Conservation (phyloP, 2,888 invertebrate species). For the Leptinotarsa juncta region DNA sequence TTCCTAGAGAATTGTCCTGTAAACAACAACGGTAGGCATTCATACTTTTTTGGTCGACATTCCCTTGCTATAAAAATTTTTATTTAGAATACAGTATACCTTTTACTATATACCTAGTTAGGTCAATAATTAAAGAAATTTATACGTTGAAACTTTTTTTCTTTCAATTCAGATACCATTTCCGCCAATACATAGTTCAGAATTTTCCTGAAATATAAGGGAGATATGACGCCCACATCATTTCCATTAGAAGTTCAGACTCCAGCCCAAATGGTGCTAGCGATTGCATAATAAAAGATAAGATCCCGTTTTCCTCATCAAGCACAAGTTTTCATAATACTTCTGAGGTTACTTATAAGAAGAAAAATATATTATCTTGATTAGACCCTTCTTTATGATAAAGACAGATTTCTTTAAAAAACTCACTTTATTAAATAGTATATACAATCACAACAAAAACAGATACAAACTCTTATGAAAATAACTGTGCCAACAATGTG, state of each 20-base stretch:
- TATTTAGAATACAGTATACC: conserved; percentile 7
- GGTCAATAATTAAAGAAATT: conserved; percentile 10
- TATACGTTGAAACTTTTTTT: conserved; percentile 9
- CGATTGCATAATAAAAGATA: no score
- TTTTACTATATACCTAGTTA: conserved; percentile 6
- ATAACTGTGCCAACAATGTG: conserved; percentile 36
- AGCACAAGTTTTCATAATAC: no score
- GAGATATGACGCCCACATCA: no score
- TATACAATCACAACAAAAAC: conserved; percentile 30
- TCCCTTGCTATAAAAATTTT: background rate
- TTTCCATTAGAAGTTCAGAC: no score
- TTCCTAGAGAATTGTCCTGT: no score
- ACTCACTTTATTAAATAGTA: conserved; percentile 25
- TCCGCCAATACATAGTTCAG: no score
- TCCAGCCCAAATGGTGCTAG: no score
- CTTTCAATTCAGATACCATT: background rate
- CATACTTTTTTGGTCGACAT: conserved; percentile 8
- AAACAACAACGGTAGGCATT: background rate
- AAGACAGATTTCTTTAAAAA: background rate
- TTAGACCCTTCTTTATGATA: no score
- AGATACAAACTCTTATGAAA: conserved; percentile 31
- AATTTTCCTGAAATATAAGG: no score
- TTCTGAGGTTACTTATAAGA: no score
- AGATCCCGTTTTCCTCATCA: no score
- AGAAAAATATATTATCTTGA: no score